A percentile compares a stretch with the other conserved stretches of the same genome.
Evolutionary conservation across 2,797 vertebrate genomes (phyloP).

Genomic region (Thamnophis elegans): DNA sequence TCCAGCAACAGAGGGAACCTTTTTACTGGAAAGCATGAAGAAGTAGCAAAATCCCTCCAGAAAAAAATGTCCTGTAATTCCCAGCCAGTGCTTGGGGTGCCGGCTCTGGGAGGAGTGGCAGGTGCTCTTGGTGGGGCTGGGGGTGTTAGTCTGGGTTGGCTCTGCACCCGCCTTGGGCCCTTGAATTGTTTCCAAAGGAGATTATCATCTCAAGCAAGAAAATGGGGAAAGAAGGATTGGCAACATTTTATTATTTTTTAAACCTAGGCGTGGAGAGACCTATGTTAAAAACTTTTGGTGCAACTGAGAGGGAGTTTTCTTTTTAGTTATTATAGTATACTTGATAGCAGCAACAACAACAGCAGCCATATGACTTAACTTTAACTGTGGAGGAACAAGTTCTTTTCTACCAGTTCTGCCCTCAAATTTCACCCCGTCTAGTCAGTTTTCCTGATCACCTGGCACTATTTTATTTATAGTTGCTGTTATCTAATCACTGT

Average conservation of each 20-base stretch:
- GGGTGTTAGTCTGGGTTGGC: not conserved
- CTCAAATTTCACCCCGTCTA: not conserved
- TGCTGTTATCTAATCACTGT: not conserved
- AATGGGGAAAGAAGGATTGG: not conserved
- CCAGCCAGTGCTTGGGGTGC: not conserved
- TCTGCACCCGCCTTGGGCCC: not conserved
- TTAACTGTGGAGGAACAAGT: not conserved
- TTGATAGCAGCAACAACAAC: not conserved
- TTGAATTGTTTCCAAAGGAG: not conserved
- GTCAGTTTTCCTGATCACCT: not conserved
- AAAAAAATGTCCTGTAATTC: not conserved
- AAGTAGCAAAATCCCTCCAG: not conserved
- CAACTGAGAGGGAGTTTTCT: not conserved
- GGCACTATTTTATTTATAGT: not conserved
- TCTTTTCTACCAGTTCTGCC: not conserved
- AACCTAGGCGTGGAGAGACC: not conserved
- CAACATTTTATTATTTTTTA: not conserved
- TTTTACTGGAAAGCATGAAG: conserved; percentile 2
- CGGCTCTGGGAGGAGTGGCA: not conserved
- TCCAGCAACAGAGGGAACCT: conserved; percentile 29
- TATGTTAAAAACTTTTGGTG: not conserved
- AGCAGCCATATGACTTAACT: not conserved
- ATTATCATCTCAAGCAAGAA: not conserved
- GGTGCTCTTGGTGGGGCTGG: not conserved
- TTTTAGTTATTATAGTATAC: not conserved